Conservation (phyloP, 2,113 vertebrate genomes). For the Cheilinus undulatus region DNA sequence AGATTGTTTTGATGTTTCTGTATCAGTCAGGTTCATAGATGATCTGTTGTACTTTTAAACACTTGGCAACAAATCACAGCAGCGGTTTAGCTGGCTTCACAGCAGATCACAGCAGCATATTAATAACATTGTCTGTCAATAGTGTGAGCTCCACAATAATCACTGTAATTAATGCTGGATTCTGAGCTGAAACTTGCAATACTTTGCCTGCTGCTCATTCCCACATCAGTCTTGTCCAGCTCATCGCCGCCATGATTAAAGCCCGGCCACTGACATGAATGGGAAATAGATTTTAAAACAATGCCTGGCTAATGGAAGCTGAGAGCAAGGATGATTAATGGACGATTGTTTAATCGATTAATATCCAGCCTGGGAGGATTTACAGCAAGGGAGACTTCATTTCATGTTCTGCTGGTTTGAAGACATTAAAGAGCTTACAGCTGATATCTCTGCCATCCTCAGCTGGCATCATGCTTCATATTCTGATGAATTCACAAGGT, state of each 20-base stretch:
- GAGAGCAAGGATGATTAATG: slow-evolving; percentile 80
- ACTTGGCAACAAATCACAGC: not conserved
- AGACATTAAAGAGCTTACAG: slow-evolving; percentile 44
- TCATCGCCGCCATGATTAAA: slow-evolving; percentile 67
- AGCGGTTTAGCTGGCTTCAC: not conserved
- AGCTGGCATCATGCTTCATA: not conserved
- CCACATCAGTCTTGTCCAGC: slow-evolving; percentile 59
- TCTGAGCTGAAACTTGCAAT: slow-evolving; percentile 35
- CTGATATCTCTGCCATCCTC: slow-evolving; percentile 17
- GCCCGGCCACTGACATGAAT: slow-evolving; percentile 74
- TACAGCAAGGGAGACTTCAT: slow-evolving; percentile 56
- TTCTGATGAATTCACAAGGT: not conserved
- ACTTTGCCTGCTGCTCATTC: slow-evolving; percentile 37
- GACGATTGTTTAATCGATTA: slow-evolving; percentile 78
- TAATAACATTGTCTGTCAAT: slow-evolving; percentile 29
- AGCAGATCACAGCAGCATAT: slow-evolving; percentile 8
- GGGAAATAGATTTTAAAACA: slow-evolving; percentile 84
- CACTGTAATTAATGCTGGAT: slow-evolving; percentile 50
- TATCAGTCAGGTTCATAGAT: too few relatives aligned
- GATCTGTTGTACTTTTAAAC: not conserved
- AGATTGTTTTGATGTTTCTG: not conserved
- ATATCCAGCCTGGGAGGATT: slow-evolving; percentile 63
- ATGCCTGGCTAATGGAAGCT: slow-evolving; percentile 80
- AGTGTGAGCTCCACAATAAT: slow-evolving; percentile 19
- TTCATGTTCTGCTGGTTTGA: slow-evolving; percentile 63